Percentiles rank a stretch among this genome's conserved stretches.
Evolutionary conservation across 1,140 invertebrate species (phyloP).

Genomic region (Drosophila mojavensis): DNA sequence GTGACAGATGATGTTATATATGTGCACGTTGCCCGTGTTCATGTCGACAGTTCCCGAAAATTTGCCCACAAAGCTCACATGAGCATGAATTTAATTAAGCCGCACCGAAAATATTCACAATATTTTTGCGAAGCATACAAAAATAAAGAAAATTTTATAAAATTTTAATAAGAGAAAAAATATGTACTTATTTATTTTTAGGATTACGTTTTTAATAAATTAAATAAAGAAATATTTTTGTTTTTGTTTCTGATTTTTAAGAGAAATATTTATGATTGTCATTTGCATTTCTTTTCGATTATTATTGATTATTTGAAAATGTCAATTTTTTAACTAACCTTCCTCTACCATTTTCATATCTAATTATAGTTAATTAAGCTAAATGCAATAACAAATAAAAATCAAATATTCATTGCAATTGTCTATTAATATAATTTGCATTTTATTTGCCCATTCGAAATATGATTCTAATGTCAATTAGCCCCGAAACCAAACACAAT

Average conservation of each 20-base stretch:
- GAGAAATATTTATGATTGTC: too few species aligned
- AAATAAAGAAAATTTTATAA: not conserved
- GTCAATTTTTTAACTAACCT: too few species aligned
- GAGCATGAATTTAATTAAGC: constrained; percentile 26
- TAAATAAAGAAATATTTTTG: too few species aligned
- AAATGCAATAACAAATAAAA: too few species aligned
- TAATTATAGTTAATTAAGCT: not conserved
- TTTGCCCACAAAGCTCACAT: constrained; percentile 1
- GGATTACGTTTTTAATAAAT: too few species aligned
- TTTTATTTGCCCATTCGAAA: not conserved
- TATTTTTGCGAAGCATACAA: not conserved
- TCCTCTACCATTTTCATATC: not conserved
- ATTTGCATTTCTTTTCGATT: too few species aligned
- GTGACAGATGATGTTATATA: constrained; percentile 35
- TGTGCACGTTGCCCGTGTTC: not conserved
- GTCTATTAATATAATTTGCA: not conserved
- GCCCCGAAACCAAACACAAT: not conserved
- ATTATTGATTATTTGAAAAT: too few species aligned
- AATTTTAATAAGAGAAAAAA: not conserved
- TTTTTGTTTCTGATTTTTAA: too few species aligned
- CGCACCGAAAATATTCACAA: not conserved
- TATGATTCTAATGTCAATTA: constrained; percentile 8
- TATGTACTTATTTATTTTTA: too few species aligned
- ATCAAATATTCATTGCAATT: not conserved
- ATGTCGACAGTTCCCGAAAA: constrained; percentile 18